A percentile compares a stretch with the other conserved stretches of the same genome.
Evolutionary conservation across 2,797 vertebrate genomes (phyloP).

Genomic region (Lepidocolaptes lacrymiger): DNA sequence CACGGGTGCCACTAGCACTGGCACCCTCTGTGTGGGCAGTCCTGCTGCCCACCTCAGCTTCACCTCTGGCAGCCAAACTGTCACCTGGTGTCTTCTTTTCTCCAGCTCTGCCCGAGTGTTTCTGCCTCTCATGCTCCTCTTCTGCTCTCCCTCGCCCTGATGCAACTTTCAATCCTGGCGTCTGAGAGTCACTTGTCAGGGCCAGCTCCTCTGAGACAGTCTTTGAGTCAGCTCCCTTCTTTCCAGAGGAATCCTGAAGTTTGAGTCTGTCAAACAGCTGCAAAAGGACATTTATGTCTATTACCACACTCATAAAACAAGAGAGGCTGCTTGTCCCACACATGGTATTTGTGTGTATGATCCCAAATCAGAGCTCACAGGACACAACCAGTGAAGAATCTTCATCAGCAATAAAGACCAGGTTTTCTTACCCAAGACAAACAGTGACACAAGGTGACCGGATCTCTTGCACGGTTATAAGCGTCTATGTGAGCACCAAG

Average conservation of each 20-base stretch:
- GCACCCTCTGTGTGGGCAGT: conserved; percentile 68
- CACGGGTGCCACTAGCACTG: conserved; percentile 49
- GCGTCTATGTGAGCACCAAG: not conserved
- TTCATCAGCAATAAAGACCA: not conserved
- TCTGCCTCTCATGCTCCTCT: conserved; percentile 68
- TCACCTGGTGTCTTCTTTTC: conserved; percentile 60
- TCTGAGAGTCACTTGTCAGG: conserved; percentile 73
- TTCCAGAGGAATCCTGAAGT: conserved; percentile 83
- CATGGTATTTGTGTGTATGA: fast-evolving
- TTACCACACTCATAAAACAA: not conserved
- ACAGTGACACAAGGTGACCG: not conserved
- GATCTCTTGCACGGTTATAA: not conserved
- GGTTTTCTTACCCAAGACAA: not conserved
- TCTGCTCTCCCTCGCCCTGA: conserved; percentile 72
- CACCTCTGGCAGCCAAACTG: conserved; percentile 60
- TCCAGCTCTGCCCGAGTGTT: conserved; percentile 45
- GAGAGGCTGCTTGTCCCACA: not conserved
- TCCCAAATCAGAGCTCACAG: not conserved
- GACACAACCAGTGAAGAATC: not conserved
- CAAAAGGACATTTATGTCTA: conserved; percentile 18
- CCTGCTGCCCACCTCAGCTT: conserved; percentile 70
- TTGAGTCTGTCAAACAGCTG: conserved; percentile 93
- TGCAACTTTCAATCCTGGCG: conserved; percentile 60
- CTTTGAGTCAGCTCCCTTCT: conserved; percentile 70
- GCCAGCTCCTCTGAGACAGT: conserved; percentile 63